Evolutionary conservation across 2,797 vertebrate species (phyloP), one percentile per base, ranked within the genome.

Genomic region (Enteromius fasciolatus): DNA sequence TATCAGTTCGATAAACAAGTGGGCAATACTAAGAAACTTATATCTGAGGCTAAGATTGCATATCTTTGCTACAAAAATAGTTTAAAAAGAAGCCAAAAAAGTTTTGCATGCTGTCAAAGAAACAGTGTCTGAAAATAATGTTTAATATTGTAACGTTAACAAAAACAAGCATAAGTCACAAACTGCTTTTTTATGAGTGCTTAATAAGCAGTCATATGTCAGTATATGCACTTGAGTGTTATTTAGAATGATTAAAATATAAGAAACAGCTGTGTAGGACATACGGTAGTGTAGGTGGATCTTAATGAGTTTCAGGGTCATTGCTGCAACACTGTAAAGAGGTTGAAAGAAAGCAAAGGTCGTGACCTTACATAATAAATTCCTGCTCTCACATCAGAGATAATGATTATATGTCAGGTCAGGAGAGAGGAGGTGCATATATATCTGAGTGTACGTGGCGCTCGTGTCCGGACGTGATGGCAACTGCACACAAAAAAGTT

Each of bases 251-350:
- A 74, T 68, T 68, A 64, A 73, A 77, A 72, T 20, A 46, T 18
- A 31, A 69, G 36, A 69, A 61, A 63, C 23, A 61, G 31, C 31
- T 52, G 50, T 75, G 57, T 67, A 7, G 28, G 11, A 46, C 28
- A 15, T 17, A n/a, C n/a, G n/a, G n/a, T n/a, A 52, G 72, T 28
- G 57, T 20, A 80, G 33, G 20, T 50, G 66, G 54, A 75, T 83
- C 18, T 81, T 57, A 64, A 84, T 52, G 50, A 80, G 18, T 63
- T 41, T 76, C 63, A 69, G 78, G 36, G 33, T 33, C 64, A 76
- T 11, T 12, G 20, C 50, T 69, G 23, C 50, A 84, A 68, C 12
- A 50, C 69, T 74, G 39, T 20, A 48, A 14, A 23, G n/a, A 83
- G 54, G 44, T 0, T 57, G 25, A 75, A 18, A 73, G 48, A 36